These are phyloP conservation scores for Bergia sp. DNA, from an alignment of 92 coral and sea anemone genomes.

Conservation along the genomic window DNA sequence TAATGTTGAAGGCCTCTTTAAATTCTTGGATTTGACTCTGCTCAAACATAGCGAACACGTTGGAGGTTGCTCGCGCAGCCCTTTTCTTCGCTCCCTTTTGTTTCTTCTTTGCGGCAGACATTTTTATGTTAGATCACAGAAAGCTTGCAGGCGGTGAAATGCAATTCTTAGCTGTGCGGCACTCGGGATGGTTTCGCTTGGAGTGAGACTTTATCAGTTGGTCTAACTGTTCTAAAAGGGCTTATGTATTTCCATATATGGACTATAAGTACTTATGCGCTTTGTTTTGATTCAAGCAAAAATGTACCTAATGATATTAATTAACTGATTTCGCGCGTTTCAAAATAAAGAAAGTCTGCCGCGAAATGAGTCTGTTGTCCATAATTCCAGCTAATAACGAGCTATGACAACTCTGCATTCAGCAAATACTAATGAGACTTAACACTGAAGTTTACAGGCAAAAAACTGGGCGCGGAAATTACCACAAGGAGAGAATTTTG, in stretches of 20 bases:
- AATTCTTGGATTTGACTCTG: slow-evolving; percentile 96
- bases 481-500: slow-evolving; percentile 16
- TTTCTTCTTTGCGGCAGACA: slow-evolving; percentile 59
- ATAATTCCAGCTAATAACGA: neutral
- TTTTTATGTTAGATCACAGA: neutral
- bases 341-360: slow-evolving; percentile 35
- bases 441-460: neutral
- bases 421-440: slow-evolving; percentile 13
- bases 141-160: slow-evolving; percentile 8
- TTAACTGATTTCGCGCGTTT: slow-evolving; percentile 33
- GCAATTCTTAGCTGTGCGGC: slow-evolving; percentile 13
- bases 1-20: slow-evolving; percentile 94
- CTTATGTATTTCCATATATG: slow-evolving; percentile 28
- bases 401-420: slow-evolving; percentile 4
- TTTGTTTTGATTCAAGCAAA: slow-evolving; percentile 36
- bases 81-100: slow-evolving; percentile 87
- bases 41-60: slow-evolving; percentile 96
- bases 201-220: slow-evolving; percentile 26
- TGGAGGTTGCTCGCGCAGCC: slow-evolving; percentile 93
- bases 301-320: slow-evolving; percentile 39
- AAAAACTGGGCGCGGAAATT: neutral
- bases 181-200: slow-evolving; percentile 24
- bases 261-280: neutral
- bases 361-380: slow-evolving; percentile 40
- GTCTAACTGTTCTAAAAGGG: slow-evolving; percentile 30